Evolutionary conservation across 2,797 vertebrate genomes (phyloP), one percentile per base, ranked within the genome.

Genomic region (Molossus alvarezi): DNA sequence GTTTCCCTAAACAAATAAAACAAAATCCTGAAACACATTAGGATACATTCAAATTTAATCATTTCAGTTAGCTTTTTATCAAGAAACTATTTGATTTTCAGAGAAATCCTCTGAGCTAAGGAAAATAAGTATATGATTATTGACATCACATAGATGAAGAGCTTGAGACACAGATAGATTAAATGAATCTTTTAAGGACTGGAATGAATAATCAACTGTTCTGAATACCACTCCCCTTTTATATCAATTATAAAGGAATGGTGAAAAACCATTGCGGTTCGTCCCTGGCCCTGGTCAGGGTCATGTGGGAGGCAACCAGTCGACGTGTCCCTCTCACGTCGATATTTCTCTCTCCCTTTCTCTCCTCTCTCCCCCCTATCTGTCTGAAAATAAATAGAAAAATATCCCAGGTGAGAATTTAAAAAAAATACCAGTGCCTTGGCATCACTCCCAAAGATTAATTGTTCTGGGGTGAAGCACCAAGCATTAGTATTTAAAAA

Each of bases 1-100:
- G 9, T 81, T 89, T 88, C 2, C 9, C 27, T 81, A 90, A 84
- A 87, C n/a, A 92, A 87, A 75, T 84, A 82, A 12, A 85, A 91
- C 75, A 72, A 91, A 84, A 29, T 90, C 7, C 23, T 86, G 9
- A 94, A 90, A 86, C 33, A 72, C 3, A 72, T 77, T 84, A 94
- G 15, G 2, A 7, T 62, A 11, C 29, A n/a, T 76, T 85, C 23
- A 72, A 87, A 88, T 57, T 73, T 88, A 72, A 77, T 45, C 5
- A 60, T 86, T 65, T 65, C 55, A 84, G 75, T 75, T 79, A 53
- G 13, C 11, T 76, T 80, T 87, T 72, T 87, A 64, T 93, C 90
- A 90, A 33, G 6, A 95, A 94, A 86, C 58, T 65, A 55, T 60
- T 77, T 71, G 41, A 73, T 55, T 5, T 73, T 41, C 41, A 62